Conservation (phyloP, 1,140 invertebrate genomes). For the Asobara japonica region DNA sequence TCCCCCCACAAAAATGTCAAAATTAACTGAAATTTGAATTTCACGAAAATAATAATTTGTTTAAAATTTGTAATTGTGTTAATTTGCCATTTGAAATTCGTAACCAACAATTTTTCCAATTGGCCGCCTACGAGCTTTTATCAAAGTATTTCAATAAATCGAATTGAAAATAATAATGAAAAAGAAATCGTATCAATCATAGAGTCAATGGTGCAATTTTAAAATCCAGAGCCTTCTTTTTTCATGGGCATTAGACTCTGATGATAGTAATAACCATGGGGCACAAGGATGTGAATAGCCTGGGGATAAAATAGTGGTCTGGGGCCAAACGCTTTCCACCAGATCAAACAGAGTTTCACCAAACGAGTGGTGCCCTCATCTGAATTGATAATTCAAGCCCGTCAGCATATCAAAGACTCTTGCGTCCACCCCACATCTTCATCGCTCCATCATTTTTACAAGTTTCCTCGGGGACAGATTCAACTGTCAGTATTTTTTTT, state of each 20-base stretch:
- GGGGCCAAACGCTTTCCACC: conserved; percentile 31
- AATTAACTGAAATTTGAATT: too few species aligned
- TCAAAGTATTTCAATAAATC: too few species aligned
- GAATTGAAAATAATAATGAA: not conserved
- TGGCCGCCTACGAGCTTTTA: too few species aligned
- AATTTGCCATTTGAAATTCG: too few species aligned
- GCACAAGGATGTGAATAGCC: not conserved
- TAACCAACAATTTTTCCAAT: too few species aligned
- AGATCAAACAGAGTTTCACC: conserved; percentile 63
- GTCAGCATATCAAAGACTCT: conserved; percentile 64
- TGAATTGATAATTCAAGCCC: conserved; percentile 63
- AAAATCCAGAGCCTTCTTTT: not conserved
- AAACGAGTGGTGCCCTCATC: conserved; percentile 53
- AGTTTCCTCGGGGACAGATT: conserved; percentile 21
- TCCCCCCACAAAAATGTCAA: too few species aligned
- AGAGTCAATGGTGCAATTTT: not conserved
- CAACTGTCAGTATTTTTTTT: not conserved
- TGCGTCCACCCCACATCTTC: not conserved
- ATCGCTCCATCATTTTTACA: not conserved
- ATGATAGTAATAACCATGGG: conserved; percentile 4
- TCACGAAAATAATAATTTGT: too few species aligned
- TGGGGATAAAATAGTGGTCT: not conserved
- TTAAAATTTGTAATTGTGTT: too few species aligned
- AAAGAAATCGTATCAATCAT: too few species aligned
- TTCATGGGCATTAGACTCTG: not conserved